Evolutionary conservation across 1,140 invertebrate genomes (phyloP).

Genomic region (Triops longicaudatus): DNA sequence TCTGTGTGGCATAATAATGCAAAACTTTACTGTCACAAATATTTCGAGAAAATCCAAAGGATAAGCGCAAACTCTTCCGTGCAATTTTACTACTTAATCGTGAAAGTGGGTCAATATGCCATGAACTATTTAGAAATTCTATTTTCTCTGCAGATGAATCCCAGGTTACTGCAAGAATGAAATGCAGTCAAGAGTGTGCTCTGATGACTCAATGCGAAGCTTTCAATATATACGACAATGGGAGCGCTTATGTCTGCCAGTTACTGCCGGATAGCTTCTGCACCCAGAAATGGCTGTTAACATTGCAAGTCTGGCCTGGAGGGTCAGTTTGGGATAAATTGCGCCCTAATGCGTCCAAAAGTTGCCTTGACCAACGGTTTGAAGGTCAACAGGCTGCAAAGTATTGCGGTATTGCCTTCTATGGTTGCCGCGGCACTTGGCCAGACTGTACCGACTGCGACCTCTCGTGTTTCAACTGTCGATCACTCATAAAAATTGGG

Average conservation of each 20-base stretch:
- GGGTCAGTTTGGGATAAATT: background rate
- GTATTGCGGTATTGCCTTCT: background rate
- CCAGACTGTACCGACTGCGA: background rate
- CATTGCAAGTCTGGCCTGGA: background rate
- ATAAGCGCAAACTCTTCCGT: no score
- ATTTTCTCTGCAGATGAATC: background rate
- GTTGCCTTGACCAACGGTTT: background rate
- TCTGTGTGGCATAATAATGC: no score
- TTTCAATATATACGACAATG: background rate
- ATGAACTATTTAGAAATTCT: no score
- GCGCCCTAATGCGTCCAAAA: background rate
- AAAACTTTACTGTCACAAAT: no score
- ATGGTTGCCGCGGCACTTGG: background rate
- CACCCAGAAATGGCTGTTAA: background rate
- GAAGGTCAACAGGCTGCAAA: background rate
- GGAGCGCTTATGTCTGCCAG: background rate
- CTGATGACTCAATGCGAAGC: background rate
- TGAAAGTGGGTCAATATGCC: no score
- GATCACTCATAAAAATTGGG: background rate
- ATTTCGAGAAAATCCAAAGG: no score
- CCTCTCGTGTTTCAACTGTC: background rate
- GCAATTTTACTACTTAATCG: no score
- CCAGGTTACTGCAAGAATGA: background rate
- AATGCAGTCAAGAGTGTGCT: background rate
- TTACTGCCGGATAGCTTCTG: background rate